A percentile compares a stretch with the other conserved stretches of the same genome.
Conservation (phyloP, 2,888 invertebrate genomes). For the Eristalis arbustorum region DNA sequence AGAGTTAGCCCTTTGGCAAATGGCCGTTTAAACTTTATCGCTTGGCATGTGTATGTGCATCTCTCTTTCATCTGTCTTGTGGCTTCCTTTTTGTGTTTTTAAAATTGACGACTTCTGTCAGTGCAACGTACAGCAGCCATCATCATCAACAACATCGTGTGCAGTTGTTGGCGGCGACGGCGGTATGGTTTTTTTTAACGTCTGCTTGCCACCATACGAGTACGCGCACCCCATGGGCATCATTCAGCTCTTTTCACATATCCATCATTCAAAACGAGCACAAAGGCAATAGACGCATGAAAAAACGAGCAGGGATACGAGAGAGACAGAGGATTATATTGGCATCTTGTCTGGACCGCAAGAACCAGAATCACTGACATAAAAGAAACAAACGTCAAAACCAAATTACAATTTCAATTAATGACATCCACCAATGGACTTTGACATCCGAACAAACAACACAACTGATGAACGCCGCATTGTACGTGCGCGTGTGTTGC, state of each 20-base stretch:
- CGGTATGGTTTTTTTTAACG: not conserved
- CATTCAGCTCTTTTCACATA: constrained; percentile 44
- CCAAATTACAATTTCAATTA: not conserved
- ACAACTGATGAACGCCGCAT: no score
- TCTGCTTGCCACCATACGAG: constrained; percentile 12
- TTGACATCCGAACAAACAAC: not conserved
- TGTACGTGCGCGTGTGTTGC: not conserved
- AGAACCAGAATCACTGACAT: not conserved
- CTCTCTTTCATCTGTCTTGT: constrained; percentile 10
- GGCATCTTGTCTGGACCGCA: constrained; percentile 2
- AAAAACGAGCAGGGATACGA: constrained; percentile 4
- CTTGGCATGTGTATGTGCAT: constrained; percentile 3
- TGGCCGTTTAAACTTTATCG: constrained; percentile 26
- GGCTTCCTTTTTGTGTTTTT: constrained; percentile 14
- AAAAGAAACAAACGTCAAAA: not conserved
- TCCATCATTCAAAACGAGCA: constrained; percentile 37
- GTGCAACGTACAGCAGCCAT: constrained; percentile 24
- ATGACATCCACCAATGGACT: not conserved
- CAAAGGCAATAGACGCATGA: constrained; percentile 35
- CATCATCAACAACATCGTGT: not conserved
- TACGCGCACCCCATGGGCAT: constrained; percentile 25
- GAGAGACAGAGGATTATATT: not conserved
- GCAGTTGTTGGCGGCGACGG: constrained; percentile 1
- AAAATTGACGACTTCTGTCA: constrained; percentile 61
- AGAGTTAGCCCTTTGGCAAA: constrained; percentile 36